Evolutionary conservation across 2,888 invertebrate genomes (phyloP), one percentile per base, ranked within the genome.

Genomic region (Celastrina argiolus): DNA sequence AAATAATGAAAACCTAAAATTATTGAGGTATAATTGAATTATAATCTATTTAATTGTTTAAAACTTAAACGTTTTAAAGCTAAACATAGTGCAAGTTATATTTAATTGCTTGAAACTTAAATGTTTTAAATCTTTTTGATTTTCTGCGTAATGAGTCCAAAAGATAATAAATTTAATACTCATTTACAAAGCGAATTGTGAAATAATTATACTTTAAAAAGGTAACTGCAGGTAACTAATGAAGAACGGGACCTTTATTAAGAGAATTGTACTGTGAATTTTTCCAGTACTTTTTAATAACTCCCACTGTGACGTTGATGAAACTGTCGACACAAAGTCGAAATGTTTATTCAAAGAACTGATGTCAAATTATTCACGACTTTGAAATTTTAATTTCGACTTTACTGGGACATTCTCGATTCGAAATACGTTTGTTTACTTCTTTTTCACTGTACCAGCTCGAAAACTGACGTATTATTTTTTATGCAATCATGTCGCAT

Each of bases 311-410:
- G 51, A 51, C 51, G 51, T 51, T 51, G 51, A 51, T 51, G 22
- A 51, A 51, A 51, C 51, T 22, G 51, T 51, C 51, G 51, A 51
- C 51, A 51, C 51, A 51, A 22, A 51, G 51, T 26, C 51, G 51
- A 51, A 45, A 51, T 51, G 51, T 51, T 51, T 51, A 51, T 51
- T 51, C 51, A 51, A 51, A 51, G 51, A 51, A 45, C 45, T 14
- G 42, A 51, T 51, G 51, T 51, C 51, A 12, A 51, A 51, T 51
- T 51, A 51, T 51, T 51, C 51, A 51, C 51, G 51, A 51, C 51
- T 51, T 51, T 51, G 51, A 51, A 51, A 51, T 51, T 51, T 51
- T 51, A 51, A 51, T 51, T 51, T 51, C 22, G 14, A 51, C 51
- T 51, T 51, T 51, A 51, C 51, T 51, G 51, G 51, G 26, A 51